Percentiles rank a stretch among this genome's conserved stretches.
These are phyloP conservation scores for Cynocephalus volans DNA, from an alignment of 2,113 vertebrate species.

Conservation along the genomic window DNA sequence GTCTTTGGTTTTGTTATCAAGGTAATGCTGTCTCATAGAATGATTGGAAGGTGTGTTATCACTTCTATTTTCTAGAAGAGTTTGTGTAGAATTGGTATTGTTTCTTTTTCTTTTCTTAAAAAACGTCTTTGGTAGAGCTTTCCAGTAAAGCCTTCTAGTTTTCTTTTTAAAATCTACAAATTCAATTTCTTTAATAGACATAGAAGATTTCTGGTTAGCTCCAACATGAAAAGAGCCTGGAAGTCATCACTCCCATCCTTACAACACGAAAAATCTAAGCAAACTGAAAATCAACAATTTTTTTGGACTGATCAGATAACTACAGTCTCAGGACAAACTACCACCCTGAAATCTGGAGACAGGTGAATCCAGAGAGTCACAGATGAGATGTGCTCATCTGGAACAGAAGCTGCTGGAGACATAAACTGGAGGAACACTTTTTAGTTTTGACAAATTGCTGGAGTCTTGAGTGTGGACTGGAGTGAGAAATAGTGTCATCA, in stretches of 20 bases:
- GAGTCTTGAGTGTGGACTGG: neutral
- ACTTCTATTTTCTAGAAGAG: neutral
- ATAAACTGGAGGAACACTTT: neutral
- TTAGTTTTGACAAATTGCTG: neutral
- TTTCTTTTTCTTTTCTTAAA: neutral
- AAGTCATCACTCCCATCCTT: neutral
- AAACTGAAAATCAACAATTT: neutral
- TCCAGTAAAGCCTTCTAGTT: neutral
- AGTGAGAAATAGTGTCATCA: neutral
- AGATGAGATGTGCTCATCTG: neutral
- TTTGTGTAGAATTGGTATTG: neutral
- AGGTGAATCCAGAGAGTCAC: neutral
- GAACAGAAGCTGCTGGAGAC: neutral
- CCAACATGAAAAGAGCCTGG: neutral
- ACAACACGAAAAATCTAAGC: neutral
- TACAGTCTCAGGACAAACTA: neutral
- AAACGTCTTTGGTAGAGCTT: neutral
- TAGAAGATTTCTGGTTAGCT: neutral
- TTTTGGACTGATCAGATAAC: neutral
- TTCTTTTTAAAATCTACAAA: slow-evolving; percentile 3
- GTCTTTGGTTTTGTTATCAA: neutral
- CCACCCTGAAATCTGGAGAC: neutral
- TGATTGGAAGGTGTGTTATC: neutral
- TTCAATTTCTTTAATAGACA: neutral
- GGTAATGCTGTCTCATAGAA: neutral